These are phyloP conservation scores for Achatina immaculata DNA, from an alignment of 1,140 invertebrate species.

Conservation along the genomic window DNA sequence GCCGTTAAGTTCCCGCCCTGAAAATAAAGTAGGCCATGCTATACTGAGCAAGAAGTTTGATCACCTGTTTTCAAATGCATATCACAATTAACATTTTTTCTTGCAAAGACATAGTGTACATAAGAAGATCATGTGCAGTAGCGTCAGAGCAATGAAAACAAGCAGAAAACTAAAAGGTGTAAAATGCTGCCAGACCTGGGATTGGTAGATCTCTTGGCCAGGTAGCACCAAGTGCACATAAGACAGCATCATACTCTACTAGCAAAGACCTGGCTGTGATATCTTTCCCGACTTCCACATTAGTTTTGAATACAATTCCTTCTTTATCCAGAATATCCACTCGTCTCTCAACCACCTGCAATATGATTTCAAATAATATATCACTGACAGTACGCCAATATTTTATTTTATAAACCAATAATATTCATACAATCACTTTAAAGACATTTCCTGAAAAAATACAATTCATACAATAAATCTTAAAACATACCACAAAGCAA, in stretches of 20 bases:
- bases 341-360: conserved; percentile 83
- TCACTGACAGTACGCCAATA: conserved; percentile 16
- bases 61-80: background rate
- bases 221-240: conserved; percentile 93
- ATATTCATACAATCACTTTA: background rate
- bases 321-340: conserved; percentile 89
- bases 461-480: background rate
- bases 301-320: conserved; percentile 92
- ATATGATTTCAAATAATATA: too few relatives aligned
- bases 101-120: too few relatives aligned
- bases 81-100: background rate
- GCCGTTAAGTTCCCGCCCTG: conserved; percentile 87
- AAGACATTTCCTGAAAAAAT: background rate
- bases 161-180: background rate
- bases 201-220: conserved; percentile 89
- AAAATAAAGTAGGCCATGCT: conserved; percentile 69
- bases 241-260: conserved; percentile 86
- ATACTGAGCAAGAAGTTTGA: background rate
- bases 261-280: conserved; percentile 82
- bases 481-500: too few relatives aligned
- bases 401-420: background rate
- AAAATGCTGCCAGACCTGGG: conserved; percentile 65
- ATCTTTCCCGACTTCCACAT: conserved; percentile 92
- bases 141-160: background rate
- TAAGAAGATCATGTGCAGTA: too few relatives aligned